Conservation (phyloP, 2,797 vertebrate species). For the Tadarida brasiliensis region DNA sequence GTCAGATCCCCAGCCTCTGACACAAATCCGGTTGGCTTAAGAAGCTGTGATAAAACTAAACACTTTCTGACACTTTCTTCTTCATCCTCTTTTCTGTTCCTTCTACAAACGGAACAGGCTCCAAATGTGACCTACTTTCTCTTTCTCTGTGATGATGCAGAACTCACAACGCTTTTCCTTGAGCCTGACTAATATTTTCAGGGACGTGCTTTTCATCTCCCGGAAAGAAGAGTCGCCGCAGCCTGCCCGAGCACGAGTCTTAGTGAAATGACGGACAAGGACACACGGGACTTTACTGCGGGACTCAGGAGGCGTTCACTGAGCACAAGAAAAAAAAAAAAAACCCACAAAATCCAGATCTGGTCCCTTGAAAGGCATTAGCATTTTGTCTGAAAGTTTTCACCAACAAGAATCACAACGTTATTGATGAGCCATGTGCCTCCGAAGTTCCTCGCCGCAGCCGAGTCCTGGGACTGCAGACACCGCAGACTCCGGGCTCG, state of each 20-base stretch:
- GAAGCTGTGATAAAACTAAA: slow-evolving; percentile 73
- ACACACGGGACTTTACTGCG: neutral
- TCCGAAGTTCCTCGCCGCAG: slow-evolving; percentile 1
- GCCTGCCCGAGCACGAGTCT: slow-evolving; percentile 58
- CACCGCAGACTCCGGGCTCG: neutral
- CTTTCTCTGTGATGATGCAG: slow-evolving; percentile 76
- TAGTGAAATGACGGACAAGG: neutral
- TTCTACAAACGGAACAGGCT: slow-evolving; percentile 66
- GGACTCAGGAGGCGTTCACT: neutral
- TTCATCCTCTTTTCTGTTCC: slow-evolving; percentile 59
- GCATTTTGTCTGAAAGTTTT: slow-evolving; percentile 56
- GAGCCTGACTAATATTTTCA: slow-evolving; percentile 74
- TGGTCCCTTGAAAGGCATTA: neutral
- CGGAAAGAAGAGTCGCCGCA: neutral
- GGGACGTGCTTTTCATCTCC: slow-evolving; percentile 73
- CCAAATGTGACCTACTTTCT: slow-evolving; percentile 79
- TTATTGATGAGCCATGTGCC: slow-evolving; percentile 24
- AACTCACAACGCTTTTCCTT: slow-evolving; percentile 66
- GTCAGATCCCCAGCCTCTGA: neutral
- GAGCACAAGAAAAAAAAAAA: neutral
- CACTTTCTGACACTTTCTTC: slow-evolving; percentile 58
- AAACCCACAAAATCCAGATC: slow-evolving; percentile 12
- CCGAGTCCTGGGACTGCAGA: neutral
- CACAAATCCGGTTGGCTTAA: neutral
- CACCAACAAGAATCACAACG: slow-evolving; percentile 4